A percentile compares a stretch with the other conserved stretches of the same genome.
Conservation (phyloP, 2,888 invertebrate species). For the Dicycla oo region DNA sequence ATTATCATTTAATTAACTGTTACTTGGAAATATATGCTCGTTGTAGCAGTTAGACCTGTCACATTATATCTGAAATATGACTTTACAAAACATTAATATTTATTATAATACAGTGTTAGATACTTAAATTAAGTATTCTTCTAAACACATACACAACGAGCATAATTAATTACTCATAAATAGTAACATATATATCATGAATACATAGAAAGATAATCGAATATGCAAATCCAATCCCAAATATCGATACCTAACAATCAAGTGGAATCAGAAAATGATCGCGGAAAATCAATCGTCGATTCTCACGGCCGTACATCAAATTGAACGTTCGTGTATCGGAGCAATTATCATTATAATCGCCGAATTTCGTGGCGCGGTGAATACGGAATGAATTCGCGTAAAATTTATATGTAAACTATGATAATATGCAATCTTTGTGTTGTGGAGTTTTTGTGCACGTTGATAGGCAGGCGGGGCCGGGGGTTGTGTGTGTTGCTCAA, state of each 20-base stretch:
- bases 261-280: slow-evolving; percentile 79
- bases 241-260: slow-evolving; percentile 77
- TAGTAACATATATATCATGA: slow-evolving; percentile 38
- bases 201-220: slow-evolving; percentile 68
- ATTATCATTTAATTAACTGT: slow-evolving; percentile 25
- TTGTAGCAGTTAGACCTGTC: slow-evolving; percentile 19
- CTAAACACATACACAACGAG: slow-evolving; percentile 27
- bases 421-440: slow-evolving; percentile 87
- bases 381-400: slow-evolving; percentile 89
- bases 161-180: slow-evolving; percentile 49
- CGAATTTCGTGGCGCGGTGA: slow-evolving; percentile 85
- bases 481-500: slow-evolving; percentile 79
- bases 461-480: slow-evolving; percentile 76
- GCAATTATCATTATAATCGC: slow-evolving; percentile 89
- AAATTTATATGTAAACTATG: slow-evolving; percentile 91
- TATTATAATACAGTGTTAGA: slow-evolving; percentile 24
- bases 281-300: slow-evolving; percentile 87
- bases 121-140: slow-evolving; percentile 26
- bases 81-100: slow-evolving; percentile 25
- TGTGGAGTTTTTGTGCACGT: slow-evolving; percentile 78
- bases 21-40: slow-evolving; percentile 12
- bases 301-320: slow-evolving; percentile 89
- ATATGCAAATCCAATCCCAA: slow-evolving; percentile 77
- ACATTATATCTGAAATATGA: slow-evolving; percentile 36
- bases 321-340: slow-evolving; percentile 86